Percentiles rank a stretch among this genome's conserved stretches.
phyloP scores from a whole-genome alignment of 2,797 vertebrate species.

The Artibeus jamaicensis region DNA sequence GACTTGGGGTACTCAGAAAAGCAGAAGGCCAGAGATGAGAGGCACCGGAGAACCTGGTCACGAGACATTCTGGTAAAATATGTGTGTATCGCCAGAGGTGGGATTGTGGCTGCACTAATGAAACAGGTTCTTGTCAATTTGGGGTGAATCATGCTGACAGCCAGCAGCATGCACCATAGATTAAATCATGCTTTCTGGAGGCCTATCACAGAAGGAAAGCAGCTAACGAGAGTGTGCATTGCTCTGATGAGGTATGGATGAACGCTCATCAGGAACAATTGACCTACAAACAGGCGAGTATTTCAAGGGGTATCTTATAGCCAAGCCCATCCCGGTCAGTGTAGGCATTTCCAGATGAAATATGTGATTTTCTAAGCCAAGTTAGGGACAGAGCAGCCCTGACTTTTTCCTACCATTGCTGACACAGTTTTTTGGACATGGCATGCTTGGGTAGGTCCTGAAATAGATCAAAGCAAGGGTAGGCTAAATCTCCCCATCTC shows the following conservation, averaged over 20 bases:
- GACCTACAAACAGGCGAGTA: conserved; percentile 67
- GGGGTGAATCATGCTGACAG: conserved; percentile 67
- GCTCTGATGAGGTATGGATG: conserved; percentile 39
- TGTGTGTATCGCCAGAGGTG: not conserved
- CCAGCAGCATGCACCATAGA: conserved; percentile 61
- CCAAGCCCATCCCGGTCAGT: not conserved
- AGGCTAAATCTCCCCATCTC: not conserved
- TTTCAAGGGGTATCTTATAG: conserved; percentile 35
- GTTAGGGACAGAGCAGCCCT: conserved; percentile 14
- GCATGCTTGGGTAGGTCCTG: not conserved
- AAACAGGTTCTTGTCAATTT: conserved; percentile 63
- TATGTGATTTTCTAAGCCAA: conserved; percentile 39
- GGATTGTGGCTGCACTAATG: conserved; percentile 9
- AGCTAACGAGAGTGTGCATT: conserved; percentile 63
- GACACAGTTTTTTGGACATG: not conserved
- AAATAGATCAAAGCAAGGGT: conserved; percentile 49
- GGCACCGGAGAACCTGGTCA: not conserved
- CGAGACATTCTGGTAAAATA: not conserved
- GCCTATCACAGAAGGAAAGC: conserved; percentile 58
- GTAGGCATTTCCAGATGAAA: conserved; percentile 33
- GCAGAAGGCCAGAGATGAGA: conserved; percentile 10
- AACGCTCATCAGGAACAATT: conserved; percentile 58
- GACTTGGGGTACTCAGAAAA: not conserved
- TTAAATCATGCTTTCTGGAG: conserved; percentile 54
- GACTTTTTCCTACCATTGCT: not conserved